Conservation (phyloP, 2,113 vertebrate genomes). For the Antechinus stuartii region DNA sequence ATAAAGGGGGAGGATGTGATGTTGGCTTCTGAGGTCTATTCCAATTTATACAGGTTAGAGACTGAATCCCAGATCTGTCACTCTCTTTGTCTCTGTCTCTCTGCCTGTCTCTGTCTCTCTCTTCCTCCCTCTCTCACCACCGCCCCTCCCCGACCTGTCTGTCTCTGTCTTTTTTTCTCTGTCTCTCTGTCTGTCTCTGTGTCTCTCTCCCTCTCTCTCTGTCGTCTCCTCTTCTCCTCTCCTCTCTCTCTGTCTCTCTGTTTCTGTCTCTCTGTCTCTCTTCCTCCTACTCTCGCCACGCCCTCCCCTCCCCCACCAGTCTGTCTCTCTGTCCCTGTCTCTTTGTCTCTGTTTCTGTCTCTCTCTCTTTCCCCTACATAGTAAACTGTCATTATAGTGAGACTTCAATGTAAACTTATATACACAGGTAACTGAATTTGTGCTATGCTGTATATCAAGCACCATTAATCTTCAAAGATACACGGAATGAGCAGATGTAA, state of each 20-base stretch:
- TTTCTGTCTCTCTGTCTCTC: not conserved
- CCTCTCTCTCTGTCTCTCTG: too few species aligned
- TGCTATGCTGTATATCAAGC: not conserved
- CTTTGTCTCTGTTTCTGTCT: not conserved
- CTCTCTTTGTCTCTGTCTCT: too few species aligned
- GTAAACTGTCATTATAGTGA: not conserved
- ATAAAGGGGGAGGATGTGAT: not conserved
- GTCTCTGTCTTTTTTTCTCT: too few species aligned
- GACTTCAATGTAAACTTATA: not conserved
- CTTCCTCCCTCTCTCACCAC: too few species aligned
- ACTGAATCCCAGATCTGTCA: too few species aligned
- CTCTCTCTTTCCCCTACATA: not conserved
- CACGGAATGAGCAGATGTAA: not conserved
- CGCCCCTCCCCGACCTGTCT: too few species aligned
- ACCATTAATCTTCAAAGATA: not conserved
- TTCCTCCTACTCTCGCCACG: too few species aligned
- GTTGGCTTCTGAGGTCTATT: not conserved
- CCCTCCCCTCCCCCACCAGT: not conserved
- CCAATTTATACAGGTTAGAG: not conserved
- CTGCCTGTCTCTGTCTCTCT: too few species aligned
- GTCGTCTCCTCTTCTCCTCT: too few species aligned
- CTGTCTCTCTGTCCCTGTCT: not conserved
- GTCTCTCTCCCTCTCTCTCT: too few species aligned
- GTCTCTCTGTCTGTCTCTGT: too few species aligned
- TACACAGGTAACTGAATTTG: not conserved